Percentiles rank a stretch among this genome's conserved stretches.
These are phyloP conservation scores for Esperia sulphurella DNA, from an alignment of 2,888 invertebrate genomes.

Conservation along the genomic window DNA sequence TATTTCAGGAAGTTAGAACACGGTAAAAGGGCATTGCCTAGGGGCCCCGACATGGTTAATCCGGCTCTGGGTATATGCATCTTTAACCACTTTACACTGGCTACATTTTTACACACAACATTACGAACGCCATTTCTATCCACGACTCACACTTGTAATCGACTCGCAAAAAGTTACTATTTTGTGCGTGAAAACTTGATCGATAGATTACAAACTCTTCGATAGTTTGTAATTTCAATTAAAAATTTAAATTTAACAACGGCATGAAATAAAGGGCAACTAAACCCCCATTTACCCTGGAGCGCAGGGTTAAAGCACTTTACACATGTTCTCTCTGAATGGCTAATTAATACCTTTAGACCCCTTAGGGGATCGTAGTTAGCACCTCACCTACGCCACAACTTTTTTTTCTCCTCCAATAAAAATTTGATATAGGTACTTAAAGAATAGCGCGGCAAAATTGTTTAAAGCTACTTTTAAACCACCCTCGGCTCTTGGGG, in stretches of 20 bases:
- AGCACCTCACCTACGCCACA: constrained; percentile 51
- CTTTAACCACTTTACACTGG: too few relatives aligned
- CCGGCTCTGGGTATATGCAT: too few relatives aligned
- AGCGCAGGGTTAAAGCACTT: constrained; percentile 63
- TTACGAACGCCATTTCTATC: too few relatives aligned
- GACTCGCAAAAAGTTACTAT: too few relatives aligned
- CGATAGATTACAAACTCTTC: too few relatives aligned
- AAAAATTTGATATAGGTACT: not conserved
- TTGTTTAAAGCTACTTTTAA: constrained; percentile 34
- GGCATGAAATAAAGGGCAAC: constrained; percentile 22
- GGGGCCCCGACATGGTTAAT: too few relatives aligned
- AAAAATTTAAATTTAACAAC: not conserved
- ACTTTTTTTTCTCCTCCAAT: not conserved
- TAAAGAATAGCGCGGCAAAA: constrained; percentile 12
- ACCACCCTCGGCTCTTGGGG: constrained; percentile 30
- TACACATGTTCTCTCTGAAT: constrained; percentile 52
- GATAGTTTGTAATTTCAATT: not conserved
- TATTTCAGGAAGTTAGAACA: too few relatives aligned
- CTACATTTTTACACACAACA: too few relatives aligned
- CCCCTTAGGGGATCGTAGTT: constrained; percentile 45
- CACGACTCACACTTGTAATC: too few relatives aligned
- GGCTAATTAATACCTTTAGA: constrained; percentile 52
- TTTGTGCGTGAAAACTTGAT: too few relatives aligned
- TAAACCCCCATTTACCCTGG: constrained; percentile 31
- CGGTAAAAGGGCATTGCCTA: too few relatives aligned